Conservation (phyloP, 2,113 vertebrate genomes). For the Cynoglossus semilaevis region DNA sequence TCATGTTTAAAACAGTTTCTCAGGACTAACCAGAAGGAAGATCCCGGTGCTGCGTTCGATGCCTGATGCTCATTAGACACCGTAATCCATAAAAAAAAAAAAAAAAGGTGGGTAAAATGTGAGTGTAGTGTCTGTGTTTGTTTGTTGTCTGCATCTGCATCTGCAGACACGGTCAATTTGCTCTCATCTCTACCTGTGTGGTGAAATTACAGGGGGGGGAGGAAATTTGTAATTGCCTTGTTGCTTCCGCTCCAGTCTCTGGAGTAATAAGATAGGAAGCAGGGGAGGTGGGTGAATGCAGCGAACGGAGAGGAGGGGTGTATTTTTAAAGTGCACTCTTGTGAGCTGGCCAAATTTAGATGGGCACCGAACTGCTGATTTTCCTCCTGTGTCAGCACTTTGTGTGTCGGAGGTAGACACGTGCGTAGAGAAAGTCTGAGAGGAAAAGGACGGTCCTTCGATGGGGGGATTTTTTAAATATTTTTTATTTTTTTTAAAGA, state of each 20-base stretch:
- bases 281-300: slow-evolving; percentile 5
- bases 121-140: background rate
- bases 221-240: slow-evolving; percentile 44
- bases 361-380: slow-evolving; percentile 49
- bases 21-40: slow-evolving; percentile 25
- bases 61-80: slow-evolving; percentile 14
- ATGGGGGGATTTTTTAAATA: slow-evolving; percentile 5
- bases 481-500: slow-evolving; percentile 9
- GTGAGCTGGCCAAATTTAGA: slow-evolving; percentile 54
- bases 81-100: slow-evolving; percentile 8
- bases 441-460: slow-evolving; percentile 1
- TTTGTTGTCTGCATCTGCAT: slow-evolving; percentile 2
- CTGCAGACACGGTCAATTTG: slow-evolving; percentile 1
- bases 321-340: slow-evolving; percentile 35
- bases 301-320: background rate
- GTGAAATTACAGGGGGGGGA: slow-evolving; percentile 22
- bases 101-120: background rate
- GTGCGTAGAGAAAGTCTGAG: slow-evolving; percentile 1
- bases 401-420: slow-evolving; percentile 13
- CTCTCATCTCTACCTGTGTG: slow-evolving; percentile 14
- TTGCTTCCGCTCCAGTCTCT: slow-evolving; percentile 18
- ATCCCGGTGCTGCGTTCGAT: slow-evolving; percentile 15
- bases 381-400: slow-evolving; percentile 48
- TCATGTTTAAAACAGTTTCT: slow-evolving; percentile 31
- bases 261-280: slow-evolving; percentile 9